Base-by-base conservation (phyloP, 2,888 invertebrate genomes). In the Agrochola circellaris region DNA sequence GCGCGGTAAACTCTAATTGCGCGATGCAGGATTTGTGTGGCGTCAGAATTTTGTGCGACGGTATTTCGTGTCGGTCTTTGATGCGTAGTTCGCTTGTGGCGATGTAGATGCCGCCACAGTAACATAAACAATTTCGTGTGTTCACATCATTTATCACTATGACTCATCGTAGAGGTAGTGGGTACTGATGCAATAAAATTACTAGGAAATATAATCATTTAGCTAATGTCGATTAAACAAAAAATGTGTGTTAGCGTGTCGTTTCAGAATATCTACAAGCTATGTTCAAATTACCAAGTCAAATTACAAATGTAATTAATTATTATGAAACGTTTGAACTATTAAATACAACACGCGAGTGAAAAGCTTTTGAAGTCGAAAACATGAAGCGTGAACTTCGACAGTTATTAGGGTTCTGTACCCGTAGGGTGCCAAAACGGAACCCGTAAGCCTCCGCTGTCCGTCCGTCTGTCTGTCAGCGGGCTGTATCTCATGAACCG, bases 281-380 rank as follows among this genome's bases (percentile, higher is more conserved):
- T 45, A 58, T 42, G 17, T 58, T 66, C 51, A 58, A 71, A 81
- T 79, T 81, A 64, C 58, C 30, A 58, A 64, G 38, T 79, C 56
- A 58, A 56, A 80, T 73, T 38, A 66, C 54, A 67, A 67, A 65
- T 66, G 5, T 73, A 65, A 78, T 79, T 60, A 56, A 80, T 74
- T 56, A 66, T 48, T n/a, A 42, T 65, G n/a, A 65, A 66, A 79
- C 80, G 51, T 66, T 78, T 71, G 54, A 54, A 56, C 15, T 56
- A 70, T 60, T 73, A 11, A 51, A 42, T 23, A 58, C 42, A 67
- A 77, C 42, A 65, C 11, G 48, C 30, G 15, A 81, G n/a, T 70
- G 38, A 70, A 70, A 61, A 58, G 42, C 62, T 58, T 70, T 70
- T 66, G 48, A 70, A 34, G 56, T 58, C 42, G 30, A 51, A 61